Conservation (phyloP, 2,888 invertebrate species). For the Protophormia terraenovae region DNA sequence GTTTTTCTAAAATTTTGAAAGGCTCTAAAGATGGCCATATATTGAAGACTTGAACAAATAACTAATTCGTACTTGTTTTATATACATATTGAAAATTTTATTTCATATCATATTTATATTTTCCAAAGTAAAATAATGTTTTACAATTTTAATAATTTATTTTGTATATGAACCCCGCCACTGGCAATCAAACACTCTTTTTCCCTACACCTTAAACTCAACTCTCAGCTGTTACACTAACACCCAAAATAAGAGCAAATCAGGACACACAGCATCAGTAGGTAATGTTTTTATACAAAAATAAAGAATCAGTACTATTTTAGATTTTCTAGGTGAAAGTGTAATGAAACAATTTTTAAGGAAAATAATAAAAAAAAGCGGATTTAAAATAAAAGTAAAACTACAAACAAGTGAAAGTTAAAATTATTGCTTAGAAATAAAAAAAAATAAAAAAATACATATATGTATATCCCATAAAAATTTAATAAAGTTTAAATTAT, state of each 20-base stretch:
- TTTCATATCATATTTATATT: too few species aligned
- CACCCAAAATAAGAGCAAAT: slow-evolving; percentile 28
- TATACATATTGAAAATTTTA: too few species aligned
- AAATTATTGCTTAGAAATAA: neutral
- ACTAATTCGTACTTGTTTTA: too few species aligned
- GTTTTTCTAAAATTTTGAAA: too few species aligned
- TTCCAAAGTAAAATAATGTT: too few species aligned
- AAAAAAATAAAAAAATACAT: neutral
- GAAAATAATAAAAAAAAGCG: neutral
- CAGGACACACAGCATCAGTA: slow-evolving; percentile 38
- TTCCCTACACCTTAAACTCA: neutral
- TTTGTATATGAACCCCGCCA: neutral
- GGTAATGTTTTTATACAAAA: neutral
- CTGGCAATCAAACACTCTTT: neutral
- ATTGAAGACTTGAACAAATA: too few species aligned
- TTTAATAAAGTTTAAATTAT: neutral
- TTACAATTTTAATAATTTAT: too few species aligned
- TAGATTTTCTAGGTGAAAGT: slow-evolving; percentile 40
- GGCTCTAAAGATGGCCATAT: too few species aligned
- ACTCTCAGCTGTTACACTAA: neutral
- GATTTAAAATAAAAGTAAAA: slow-evolving; percentile 8
- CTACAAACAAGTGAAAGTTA: neutral
- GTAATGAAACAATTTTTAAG: neutral
- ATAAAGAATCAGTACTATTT: slow-evolving; percentile 40
- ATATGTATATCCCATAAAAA: neutral